Evolutionary conservation across 2,113 vertebrate genomes (phyloP).

Genomic region (Heliornis fulica): DNA sequence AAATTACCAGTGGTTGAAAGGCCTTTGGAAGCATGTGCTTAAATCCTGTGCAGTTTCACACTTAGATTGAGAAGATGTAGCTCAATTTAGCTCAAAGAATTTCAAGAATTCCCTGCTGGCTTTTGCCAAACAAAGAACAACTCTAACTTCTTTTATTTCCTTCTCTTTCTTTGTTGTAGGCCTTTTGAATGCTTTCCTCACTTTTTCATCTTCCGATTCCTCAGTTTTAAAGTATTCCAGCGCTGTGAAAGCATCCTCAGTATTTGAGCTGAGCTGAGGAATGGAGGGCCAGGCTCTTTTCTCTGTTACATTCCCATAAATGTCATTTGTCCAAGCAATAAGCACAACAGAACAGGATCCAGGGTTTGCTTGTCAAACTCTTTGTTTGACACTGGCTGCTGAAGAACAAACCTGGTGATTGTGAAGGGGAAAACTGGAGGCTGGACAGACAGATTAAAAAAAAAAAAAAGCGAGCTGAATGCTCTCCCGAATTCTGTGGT

Average conservation of each 20-base stretch:
- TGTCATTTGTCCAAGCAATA: background rate
- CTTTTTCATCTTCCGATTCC: background rate
- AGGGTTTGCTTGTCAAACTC: background rate
- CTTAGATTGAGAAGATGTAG: conserved; percentile 1
- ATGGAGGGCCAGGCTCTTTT: background rate
- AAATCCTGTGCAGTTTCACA: conserved; percentile 1
- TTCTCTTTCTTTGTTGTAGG: background rate
- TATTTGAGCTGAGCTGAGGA: background rate
- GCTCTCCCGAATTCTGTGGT: conserved; percentile 14
- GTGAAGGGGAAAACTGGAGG: background rate
- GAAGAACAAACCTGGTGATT: background rate
- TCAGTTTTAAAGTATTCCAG: conserved; percentile 1
- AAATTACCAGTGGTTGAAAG: background rate
- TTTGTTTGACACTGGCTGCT: background rate
- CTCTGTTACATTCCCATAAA: background rate
- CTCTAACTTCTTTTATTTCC: background rate
- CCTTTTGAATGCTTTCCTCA: background rate
- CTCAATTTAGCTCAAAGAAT: background rate
- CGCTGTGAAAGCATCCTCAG: background rate
- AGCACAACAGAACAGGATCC: background rate
- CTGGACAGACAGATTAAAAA: background rate
- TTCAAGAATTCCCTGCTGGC: conserved; percentile 13
- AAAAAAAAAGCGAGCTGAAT: background rate
- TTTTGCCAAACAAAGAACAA: conserved; percentile 19
- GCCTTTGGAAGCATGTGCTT: background rate